These are phyloP conservation scores for Chymomyza procnemis DNA, from an alignment of 2,888 invertebrate genomes.

Conservation along the genomic window DNA sequence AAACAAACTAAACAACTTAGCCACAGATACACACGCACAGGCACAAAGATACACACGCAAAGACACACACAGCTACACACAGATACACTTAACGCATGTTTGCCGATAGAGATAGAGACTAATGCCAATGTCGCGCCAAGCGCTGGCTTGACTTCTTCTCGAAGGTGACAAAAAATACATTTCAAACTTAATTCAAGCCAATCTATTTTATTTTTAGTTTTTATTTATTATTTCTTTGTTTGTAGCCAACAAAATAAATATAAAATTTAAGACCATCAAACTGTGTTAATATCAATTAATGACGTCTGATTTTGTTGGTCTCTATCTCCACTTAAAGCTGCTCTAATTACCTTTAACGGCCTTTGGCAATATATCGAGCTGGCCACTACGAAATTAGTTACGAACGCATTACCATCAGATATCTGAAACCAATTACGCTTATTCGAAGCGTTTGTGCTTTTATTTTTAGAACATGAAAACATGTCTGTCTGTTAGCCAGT, in stretches of 20 bases:
- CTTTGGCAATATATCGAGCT: constrained; percentile 10
- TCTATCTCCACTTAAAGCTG: not conserved
- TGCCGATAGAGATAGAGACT: constrained; percentile 46
- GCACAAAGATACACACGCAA: not conserved
- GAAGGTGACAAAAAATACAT: constrained; percentile 62
- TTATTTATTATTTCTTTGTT: constrained; percentile 18
- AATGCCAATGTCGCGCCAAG: constrained; percentile 45
- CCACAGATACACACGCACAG: constrained; percentile 6
- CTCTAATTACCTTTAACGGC: constrained; percentile 49
- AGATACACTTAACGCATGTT: not conserved
- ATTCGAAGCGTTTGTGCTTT: not conserved
- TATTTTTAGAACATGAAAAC: not conserved
- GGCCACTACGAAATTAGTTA: not conserved
- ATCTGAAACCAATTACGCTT: not conserved
- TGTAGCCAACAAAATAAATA: not conserved
- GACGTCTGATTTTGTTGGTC: not conserved
- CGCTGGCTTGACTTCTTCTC: constrained; percentile 38
- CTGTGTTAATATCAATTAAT: not conserved
- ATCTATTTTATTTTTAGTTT: constrained; percentile 30
- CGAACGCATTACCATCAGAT: not conserved
- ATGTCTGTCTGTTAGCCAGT: not conserved
- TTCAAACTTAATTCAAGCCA: constrained; percentile 23
- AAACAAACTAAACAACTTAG: constrained; percentile 15
- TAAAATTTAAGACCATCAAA: not conserved
- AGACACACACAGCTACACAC: not conserved